phyloP scores from a whole-genome alignment of 2,797 vertebrate genomes.

The Sebastes iracundus region DNA sequence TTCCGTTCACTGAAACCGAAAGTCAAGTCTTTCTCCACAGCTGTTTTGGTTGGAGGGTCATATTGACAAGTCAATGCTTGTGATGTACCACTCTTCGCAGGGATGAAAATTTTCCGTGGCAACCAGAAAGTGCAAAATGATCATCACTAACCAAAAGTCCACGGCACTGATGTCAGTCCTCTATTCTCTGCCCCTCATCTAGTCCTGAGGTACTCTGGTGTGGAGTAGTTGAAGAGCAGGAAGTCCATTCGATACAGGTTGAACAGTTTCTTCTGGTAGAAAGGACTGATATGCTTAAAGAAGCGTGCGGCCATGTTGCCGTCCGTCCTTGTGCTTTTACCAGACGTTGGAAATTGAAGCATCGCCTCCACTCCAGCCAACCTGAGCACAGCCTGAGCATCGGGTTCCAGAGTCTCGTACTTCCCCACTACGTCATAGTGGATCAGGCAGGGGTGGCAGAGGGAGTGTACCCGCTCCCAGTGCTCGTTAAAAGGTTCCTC shows the following conservation, averaged over 20 bases:
- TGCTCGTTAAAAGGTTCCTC: slow-evolving; percentile 94
- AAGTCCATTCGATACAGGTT: slow-evolving; percentile 97
- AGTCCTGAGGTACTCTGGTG: slow-evolving; percentile 88
- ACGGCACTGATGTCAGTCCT: neutral
- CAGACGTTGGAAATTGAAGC: slow-evolving; percentile 86
- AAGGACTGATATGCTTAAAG: slow-evolving; percentile 91
- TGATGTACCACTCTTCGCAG: neutral
- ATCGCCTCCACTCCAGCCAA: slow-evolving; percentile 80
- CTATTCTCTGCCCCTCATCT: slow-evolving; percentile 65
- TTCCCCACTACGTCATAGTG: slow-evolving; percentile 96
- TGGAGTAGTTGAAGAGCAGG: slow-evolving; percentile 95
- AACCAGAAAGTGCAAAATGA: slow-evolving; percentile 49
- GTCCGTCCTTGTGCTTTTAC: slow-evolving; percentile 85
- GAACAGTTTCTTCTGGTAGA: slow-evolving; percentile 93
- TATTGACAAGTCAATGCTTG: neutral
- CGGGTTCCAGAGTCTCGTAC: slow-evolving; percentile 92
- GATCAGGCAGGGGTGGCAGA: slow-evolving; percentile 95
- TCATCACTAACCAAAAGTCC: neutral
- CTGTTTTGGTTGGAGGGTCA: neutral
- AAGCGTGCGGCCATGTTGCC: slow-evolving; percentile 87
- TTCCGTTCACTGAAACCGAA: neutral
- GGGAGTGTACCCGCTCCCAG: slow-evolving; percentile 94
- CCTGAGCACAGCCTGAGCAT: slow-evolving; percentile 88
- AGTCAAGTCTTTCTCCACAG: neutral
- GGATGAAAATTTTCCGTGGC: neutral